phyloP scores from a whole-genome alignment of 2,888 invertebrate genomes.

The Fragum sueziense region DNA sequence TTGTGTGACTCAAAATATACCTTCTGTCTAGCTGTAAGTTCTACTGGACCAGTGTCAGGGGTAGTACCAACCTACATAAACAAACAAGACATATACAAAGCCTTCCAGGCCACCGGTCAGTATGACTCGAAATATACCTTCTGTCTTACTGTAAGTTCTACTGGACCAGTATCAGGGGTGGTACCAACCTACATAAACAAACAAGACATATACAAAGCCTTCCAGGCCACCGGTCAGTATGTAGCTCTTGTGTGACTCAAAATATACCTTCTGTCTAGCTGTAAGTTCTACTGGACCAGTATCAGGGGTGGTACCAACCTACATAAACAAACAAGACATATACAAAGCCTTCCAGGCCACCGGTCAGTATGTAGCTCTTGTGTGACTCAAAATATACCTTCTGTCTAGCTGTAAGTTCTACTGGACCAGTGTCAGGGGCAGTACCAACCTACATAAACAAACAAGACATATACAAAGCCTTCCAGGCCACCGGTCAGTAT shows the following conservation, averaged over 20 bases:
- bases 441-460: slow-evolving; percentile 31
- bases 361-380: slow-evolving; percentile 85
- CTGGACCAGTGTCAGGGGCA: slow-evolving; percentile 54
- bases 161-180: slow-evolving; percentile 52
- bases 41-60: slow-evolving; percentile 62
- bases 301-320: slow-evolving; percentile 10
- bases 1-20: slow-evolving; percentile 87
- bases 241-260: too few relatives aligned
- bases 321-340: too few relatives aligned
- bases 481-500: slow-evolving; percentile 92
- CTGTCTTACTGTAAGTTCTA: slow-evolving; percentile 87
- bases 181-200: slow-evolving; percentile 25
- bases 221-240: too few relatives aligned
- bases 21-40: slow-evolving; percentile 89
- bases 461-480: slow-evolving; percentile 97
- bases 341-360: slow-evolving; percentile 97
- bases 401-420: slow-evolving; percentile 87
- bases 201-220: too few relatives aligned
- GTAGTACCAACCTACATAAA: slow-evolving; percentile 27
- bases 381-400: slow-evolving; percentile 88
- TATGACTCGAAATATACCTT: slow-evolving; percentile 88
- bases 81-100: too few relatives aligned
- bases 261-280: slow-evolving; percentile 92
- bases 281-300: slow-evolving; percentile 76
- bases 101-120: too few relatives aligned